A percentile compares a stretch with the other conserved stretches of the same genome.
Evolutionary conservation across 92 coral and sea anemone species (phyloP).

Genomic region (Umimayanthus kanabou): DNA sequence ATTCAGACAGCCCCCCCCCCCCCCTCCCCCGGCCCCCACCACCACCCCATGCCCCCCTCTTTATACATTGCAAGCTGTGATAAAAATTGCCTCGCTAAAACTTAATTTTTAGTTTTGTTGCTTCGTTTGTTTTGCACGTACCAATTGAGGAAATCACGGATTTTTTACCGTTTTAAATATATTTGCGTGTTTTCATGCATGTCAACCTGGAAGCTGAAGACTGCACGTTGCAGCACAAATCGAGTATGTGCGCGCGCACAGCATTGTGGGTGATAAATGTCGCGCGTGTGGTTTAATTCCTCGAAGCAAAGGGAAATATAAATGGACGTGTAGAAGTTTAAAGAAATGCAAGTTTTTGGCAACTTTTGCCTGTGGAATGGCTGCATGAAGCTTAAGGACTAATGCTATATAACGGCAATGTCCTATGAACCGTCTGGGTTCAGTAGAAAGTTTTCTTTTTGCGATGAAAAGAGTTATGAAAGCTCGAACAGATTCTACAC

Average conservation of each 20-base stretch:
- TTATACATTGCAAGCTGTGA: too few species aligned
- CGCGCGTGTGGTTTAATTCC: conserved; percentile 87
- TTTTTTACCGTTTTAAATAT: not conserved
- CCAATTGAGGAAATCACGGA: too few species aligned
- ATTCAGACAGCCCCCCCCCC: too few species aligned
- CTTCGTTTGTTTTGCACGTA: not conserved
- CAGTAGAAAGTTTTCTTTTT: conserved; percentile 70
- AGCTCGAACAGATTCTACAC: conserved; percentile 72
- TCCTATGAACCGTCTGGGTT: conserved; percentile 97
- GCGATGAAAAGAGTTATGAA: conserved; percentile 81
- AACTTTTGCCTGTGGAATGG: conserved; percentile 49
- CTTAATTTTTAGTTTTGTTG: not conserved
- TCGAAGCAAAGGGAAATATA: conserved; percentile 58
- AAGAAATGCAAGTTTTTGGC: conserved; percentile 54
- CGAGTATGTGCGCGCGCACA: conserved; percentile 54
- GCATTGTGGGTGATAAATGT: conserved; percentile 82
- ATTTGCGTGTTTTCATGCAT: not conserved
- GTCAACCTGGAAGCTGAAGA: not conserved
- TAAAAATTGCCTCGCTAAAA: too few species aligned
- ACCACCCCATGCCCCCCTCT: too few species aligned
- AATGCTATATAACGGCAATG: conserved; percentile 90
- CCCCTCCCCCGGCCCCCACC: too few species aligned
- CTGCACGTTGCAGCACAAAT: not conserved
- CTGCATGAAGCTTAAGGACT: conserved; percentile 54
- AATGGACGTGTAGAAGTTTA: conserved; percentile 51